Conservation (phyloP, 2,888 invertebrate species). For the Zonitis immaculata region DNA sequence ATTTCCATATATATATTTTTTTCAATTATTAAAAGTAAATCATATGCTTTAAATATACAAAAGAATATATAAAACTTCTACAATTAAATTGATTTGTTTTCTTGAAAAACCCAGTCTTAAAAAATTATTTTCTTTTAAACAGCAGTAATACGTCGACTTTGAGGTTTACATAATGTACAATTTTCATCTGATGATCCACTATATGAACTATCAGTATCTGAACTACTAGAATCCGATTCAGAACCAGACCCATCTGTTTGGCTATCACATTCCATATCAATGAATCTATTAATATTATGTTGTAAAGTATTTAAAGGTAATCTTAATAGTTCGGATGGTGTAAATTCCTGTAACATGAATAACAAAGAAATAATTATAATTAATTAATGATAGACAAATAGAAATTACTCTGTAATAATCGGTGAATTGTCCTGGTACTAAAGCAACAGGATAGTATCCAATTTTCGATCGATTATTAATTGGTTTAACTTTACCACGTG, state of each 20-base stretch:
- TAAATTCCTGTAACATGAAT: constrained; percentile 53
- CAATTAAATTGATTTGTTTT: no score
- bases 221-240: constrained; percentile 51
- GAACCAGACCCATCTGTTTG: constrained; percentile 53
- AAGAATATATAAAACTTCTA: no score
- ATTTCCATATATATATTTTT: background rate
- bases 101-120: background rate
- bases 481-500: constrained; percentile 51
- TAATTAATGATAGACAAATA: no score
- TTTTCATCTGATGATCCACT: constrained; percentile 31
- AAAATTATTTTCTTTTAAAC: background rate
- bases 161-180: constrained; percentile 22
- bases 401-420: constrained; percentile 65
- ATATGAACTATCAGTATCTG: constrained; percentile 43
- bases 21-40: background rate
- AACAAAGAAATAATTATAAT: constrained; percentile 1
- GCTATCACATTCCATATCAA: constrained; percentile 50
- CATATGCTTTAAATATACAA: no score
- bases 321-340: constrained; percentile 60
- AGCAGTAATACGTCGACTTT: background rate
- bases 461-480: constrained; percentile 53
- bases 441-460: constrained; percentile 81
- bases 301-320: constrained; percentile 90
- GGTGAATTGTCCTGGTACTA: constrained; percentile 95
- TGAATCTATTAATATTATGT: constrained; percentile 55